phyloP scores from a whole-genome alignment of 2,888 invertebrate genomes.

The Torymus aiolomorphi region DNA sequence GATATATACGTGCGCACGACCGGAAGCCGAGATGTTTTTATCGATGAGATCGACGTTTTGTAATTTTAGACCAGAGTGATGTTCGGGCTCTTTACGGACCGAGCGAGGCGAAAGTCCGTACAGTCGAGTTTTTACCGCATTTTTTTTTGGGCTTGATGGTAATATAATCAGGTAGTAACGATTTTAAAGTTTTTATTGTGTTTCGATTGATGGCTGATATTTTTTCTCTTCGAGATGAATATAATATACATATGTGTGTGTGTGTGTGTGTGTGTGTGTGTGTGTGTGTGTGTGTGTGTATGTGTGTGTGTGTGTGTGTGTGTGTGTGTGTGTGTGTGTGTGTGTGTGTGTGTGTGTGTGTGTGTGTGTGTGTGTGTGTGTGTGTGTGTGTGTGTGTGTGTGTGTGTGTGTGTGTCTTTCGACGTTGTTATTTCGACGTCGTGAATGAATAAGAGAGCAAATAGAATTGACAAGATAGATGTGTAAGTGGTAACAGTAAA shows the following conservation, averaged over 20 bases:
- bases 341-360: neutral
- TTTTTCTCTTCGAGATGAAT: slow-evolving; percentile 2
- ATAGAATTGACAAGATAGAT: neutral
- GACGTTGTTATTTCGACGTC: neutral
- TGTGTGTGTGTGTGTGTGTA: too few species aligned
- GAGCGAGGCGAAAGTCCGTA: slow-evolving; percentile 7
- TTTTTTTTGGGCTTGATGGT: slow-evolving; percentile 12
- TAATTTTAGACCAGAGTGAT: slow-evolving; percentile 35
- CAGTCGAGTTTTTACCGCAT: slow-evolving; percentile 3
- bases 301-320: neutral
- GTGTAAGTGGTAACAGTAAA: neutral
- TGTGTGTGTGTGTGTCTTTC: neutral
- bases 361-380: neutral
- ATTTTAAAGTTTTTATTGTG: slow-evolving; percentile 14
- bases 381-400: neutral
- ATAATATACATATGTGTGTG: neutral
- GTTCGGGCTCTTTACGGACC: neutral
- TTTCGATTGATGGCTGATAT: slow-evolving; percentile 20
- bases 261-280: too few species aligned
- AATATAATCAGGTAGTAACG: slow-evolving; percentile 18
- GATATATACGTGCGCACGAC: slow-evolving; percentile 4
- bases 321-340: neutral
- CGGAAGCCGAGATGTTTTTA: slow-evolving; percentile 48
- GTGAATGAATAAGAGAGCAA: slow-evolving; percentile 1
- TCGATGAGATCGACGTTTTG: slow-evolving; percentile 49